These are phyloP conservation scores for Sarcophaga bullata DNA, from an alignment of 1,140 invertebrate genomes.

Conservation along the genomic window DNA sequence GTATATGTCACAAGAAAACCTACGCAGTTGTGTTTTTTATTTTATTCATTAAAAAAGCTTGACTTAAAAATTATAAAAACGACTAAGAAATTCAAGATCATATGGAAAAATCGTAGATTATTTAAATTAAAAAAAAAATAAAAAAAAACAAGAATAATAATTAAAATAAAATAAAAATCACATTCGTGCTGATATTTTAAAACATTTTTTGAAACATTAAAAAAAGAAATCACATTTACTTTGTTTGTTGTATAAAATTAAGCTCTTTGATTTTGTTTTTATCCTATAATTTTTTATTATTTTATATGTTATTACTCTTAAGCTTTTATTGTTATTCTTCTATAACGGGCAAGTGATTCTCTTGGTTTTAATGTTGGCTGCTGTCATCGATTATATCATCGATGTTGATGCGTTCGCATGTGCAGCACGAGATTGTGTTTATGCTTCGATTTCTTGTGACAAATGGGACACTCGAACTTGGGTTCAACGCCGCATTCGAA, in stretches of 20 bases:
- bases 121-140: not conserved
- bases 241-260: not conserved
- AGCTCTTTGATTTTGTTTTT: not conserved
- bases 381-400: conserved; percentile 61
- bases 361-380: conserved; percentile 17
- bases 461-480: conserved; percentile 70
- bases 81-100: conserved; percentile 65
- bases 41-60: conserved; percentile 23
- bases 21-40: conserved; percentile 13
- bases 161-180: conserved; percentile 40
- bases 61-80: conserved; percentile 51
- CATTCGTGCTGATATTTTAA: conserved; percentile 44
- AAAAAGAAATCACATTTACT: not conserved
- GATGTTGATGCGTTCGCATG: conserved; percentile 69
- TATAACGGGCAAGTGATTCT: conserved; percentile 9
- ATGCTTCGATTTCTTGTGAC: conserved; percentile 71
- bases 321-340: conserved; percentile 25
- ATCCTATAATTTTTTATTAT: not conserved
- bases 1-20: conserved; percentile 37
- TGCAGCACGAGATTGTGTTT: conserved; percentile 70
- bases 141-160: not conserved
- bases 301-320: not conserved
- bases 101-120: conserved; percentile 56
- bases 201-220: not conserved
- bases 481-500: conserved; percentile 75